These are phyloP conservation scores for Zosterops japonicus DNA, from an alignment of 2,113 vertebrate genomes.

Conservation along the genomic window DNA sequence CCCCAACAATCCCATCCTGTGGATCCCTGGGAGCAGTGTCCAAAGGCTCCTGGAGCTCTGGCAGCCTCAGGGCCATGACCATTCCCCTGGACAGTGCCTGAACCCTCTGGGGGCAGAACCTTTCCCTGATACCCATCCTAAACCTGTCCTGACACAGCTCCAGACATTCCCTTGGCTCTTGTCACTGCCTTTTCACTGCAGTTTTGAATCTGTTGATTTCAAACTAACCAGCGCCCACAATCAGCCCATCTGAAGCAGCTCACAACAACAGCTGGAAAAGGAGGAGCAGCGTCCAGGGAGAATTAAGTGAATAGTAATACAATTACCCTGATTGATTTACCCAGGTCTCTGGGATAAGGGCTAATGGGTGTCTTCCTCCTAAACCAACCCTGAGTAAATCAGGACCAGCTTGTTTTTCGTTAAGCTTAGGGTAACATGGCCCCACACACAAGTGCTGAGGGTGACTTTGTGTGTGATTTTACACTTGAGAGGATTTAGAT, in stretches of 20 bases:
- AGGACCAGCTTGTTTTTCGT: background rate
- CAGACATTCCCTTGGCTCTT: background rate
- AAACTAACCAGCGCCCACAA: background rate
- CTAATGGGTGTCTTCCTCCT: slow-evolving; percentile 7
- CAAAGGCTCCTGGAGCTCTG: background rate
- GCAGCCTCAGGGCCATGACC: background rate
- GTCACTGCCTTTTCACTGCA: background rate
- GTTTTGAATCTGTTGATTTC: background rate
- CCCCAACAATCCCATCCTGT: background rate
- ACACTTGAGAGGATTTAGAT: background rate
- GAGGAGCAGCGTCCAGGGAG: background rate
- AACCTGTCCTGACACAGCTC: background rate
- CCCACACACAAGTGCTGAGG: background rate
- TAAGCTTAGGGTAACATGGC: background rate
- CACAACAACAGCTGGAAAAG: background rate
- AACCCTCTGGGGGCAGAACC: background rate
- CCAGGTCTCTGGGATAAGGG: background rate
- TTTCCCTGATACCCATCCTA: background rate
- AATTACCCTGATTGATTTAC: slow-evolving; percentile 28
- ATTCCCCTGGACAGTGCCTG: background rate
- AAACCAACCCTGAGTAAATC: background rate
- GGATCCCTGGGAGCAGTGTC: background rate
- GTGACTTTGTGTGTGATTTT: background rate
- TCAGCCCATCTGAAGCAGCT: background rate
- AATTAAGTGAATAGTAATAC: background rate